Evolutionary conservation across 2,888 invertebrate species (phyloP).

Genomic region (Norana najaformis): DNA sequence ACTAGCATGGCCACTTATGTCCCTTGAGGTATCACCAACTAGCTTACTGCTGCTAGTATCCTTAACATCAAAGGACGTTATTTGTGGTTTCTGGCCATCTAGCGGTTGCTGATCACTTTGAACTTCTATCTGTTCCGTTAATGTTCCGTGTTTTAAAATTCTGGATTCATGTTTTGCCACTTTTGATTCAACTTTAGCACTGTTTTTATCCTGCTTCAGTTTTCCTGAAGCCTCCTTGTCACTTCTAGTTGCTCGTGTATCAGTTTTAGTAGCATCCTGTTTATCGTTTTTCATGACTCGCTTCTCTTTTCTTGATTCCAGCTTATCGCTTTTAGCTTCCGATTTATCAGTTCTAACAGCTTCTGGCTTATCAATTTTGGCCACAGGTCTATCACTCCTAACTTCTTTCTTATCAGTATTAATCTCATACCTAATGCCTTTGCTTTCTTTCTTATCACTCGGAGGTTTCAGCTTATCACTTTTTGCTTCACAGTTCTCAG

Average conservation of each 20-base stretch:
- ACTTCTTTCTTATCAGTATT: background rate
- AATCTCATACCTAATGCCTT: background rate
- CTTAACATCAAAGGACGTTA: background rate
- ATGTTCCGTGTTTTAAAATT: too few species aligned
- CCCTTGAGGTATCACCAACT: background rate
- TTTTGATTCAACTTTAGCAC: background rate
- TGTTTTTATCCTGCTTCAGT: background rate
- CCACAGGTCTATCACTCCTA: background rate
- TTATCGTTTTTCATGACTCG: background rate
- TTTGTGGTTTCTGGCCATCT: background rate
- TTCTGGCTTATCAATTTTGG: background rate
- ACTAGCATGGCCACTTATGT: background rate
- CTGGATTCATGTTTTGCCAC: background rate
- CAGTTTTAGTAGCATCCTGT: background rate
- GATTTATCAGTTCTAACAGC: too few species aligned
- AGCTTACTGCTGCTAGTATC: background rate
- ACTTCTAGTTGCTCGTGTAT: background rate
- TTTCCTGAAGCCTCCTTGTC: background rate
- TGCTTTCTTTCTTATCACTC: too few species aligned
- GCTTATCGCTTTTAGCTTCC: background rate
- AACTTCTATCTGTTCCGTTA: background rate
- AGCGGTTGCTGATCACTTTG: background rate
- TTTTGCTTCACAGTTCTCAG: background rate
- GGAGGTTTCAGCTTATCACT: background rate
- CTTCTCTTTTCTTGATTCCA: slow-evolving; percentile 5